Conservation (phyloP, 2,797 vertebrate genomes). For the Gadopsis bispinosus region DNA sequence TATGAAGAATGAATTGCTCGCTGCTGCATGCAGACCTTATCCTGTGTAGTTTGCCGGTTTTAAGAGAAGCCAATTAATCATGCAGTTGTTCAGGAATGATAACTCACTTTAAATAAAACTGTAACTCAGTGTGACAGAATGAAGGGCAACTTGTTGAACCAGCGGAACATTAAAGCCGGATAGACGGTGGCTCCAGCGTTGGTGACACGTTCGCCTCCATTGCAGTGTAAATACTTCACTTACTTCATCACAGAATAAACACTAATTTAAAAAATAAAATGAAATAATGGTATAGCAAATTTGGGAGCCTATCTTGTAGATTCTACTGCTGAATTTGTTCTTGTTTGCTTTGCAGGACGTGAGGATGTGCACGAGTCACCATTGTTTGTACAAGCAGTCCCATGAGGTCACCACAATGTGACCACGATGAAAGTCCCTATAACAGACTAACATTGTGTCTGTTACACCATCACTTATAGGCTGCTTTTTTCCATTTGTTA, state of each 20-base stretch:
- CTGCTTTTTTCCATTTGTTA: neutral
- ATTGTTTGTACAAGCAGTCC: conserved; percentile 52
- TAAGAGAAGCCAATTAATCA: conserved; percentile 53
- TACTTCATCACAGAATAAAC: neutral
- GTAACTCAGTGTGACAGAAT: conserved; percentile 33
- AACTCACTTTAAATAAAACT: conserved; percentile 41
- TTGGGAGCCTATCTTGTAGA: neutral
- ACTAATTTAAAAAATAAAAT: neutral
- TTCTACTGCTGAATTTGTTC: neutral
- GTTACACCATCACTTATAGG: neutral
- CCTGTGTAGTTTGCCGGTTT: conserved; percentile 31
- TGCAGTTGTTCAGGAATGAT: conserved; percentile 31
- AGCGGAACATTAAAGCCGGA: conserved; percentile 10
- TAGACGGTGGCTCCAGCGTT: neutral
- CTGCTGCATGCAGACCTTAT: conserved; percentile 39
- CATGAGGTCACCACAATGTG: conserved; percentile 32
- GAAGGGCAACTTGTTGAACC: conserved; percentile 35
- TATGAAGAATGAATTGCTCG: conserved; percentile 41
- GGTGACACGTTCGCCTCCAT: neutral
- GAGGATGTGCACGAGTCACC: conserved; percentile 41
- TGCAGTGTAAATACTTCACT: neutral
- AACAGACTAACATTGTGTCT: neutral
- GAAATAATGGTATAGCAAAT: neutral
- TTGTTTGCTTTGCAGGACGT: conserved; percentile 57
- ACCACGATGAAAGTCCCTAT: neutral